These are phyloP conservation scores for Acropora yongei DNA, from an alignment of 64 coral and sea anemone species.

Conservation along the genomic window DNA sequence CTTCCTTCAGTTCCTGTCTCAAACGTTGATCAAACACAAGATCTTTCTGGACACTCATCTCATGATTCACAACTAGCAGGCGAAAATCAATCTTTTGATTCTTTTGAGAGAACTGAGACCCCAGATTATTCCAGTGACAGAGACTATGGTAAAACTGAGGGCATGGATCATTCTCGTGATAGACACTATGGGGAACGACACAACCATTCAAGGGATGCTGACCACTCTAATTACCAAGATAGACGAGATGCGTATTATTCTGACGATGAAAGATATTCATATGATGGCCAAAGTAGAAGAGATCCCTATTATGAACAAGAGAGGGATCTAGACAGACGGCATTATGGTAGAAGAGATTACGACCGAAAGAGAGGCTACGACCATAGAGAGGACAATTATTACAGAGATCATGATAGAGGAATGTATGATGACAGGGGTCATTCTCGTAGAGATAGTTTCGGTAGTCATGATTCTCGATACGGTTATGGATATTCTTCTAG, in stretches of 20 bases:
- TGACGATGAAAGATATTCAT: background rate
- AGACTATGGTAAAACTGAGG: background rate
- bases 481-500: conserved; percentile 12
- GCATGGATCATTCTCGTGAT: background rate
- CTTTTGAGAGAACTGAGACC: background rate
- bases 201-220: background rate
- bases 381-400: background rate
- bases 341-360: background rate
- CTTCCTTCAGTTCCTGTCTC: background rate
- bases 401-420: background rate
- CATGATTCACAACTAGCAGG: background rate
- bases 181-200: conserved; percentile 1
- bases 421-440: background rate
- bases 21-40: background rate
- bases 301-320: conserved; percentile 41
- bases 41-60: background rate
- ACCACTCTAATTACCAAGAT: background rate
- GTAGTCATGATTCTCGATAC: conserved; percentile 3
- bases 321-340: background rate
- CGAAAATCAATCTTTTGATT: conserved; percentile 13
- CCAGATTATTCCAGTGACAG: background rate
- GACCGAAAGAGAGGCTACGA: conserved; percentile 16
- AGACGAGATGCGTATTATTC: conserved; percentile 14
- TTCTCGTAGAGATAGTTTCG: conserved; percentile 10
- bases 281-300: background rate